Base-by-base conservation (phyloP, 2,888 invertebrate genomes). In the Conchocele bisecta region DNA sequence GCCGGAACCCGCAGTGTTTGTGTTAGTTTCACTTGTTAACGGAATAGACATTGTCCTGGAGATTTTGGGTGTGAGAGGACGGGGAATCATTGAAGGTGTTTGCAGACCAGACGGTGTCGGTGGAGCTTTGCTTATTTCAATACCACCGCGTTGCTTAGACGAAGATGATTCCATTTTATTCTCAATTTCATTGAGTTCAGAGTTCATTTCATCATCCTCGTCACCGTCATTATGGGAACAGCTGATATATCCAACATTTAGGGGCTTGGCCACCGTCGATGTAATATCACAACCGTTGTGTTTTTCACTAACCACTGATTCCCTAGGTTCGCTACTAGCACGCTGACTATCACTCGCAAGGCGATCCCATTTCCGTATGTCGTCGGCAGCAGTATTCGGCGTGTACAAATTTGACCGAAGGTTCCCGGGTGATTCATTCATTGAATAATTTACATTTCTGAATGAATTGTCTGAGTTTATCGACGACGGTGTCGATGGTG, bases 71-170 rank as follows among this genome's bases (percentile, higher is more conserved):
- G 82, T 81, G 29, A 78, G 41, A 0, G 82, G 76, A 20, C 79
- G 63, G n/a, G 79, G 82, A 50, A 81, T 78, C 9, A 72, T 60
- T 11, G 83, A 82, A 7, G 83, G 83, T 20, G 83, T 83, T 15
- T 74, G 73, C 41, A 81, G 51, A 11, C 79, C 75, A 35, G 71
- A 58, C 0, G 79, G 77, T 6, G 78, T 78, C 26, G 68, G 46
- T 29, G 39, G 28, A 39, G 22, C 53, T 48, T n/a, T 57, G 31
- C 35, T 24, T 42, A 7, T 44, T 33, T 9, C 53, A 42, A 20
- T 44, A 29, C 22, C 31, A 24, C 39, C 61, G 15, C 46, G 57
- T 26, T 15, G 17, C 28, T 3, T 50, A 17, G 33, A 5, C 37
- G 37, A 60, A n/a, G 59, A 65, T 39, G 42, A 54, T n/a, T 44